Conservation (phyloP, 1,140 invertebrate species). For the Metopolophium dirhodum region DNA sequence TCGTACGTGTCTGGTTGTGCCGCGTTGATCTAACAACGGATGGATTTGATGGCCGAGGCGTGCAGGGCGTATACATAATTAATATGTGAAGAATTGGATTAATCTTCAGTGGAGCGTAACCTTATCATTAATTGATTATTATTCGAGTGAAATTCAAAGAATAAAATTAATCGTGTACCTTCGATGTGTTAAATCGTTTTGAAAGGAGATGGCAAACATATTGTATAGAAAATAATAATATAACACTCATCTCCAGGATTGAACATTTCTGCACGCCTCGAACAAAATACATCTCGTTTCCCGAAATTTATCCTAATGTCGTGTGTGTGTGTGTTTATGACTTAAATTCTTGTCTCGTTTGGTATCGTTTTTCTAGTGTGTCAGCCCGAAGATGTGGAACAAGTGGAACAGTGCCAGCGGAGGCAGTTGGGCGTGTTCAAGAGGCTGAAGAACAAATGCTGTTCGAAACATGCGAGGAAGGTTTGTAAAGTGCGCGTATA, state of each 20-base stretch:
- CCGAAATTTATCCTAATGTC: neutral
- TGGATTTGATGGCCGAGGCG: neutral
- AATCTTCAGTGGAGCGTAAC: neutral
- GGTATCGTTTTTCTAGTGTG: conserved; percentile 29
- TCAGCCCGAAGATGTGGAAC: conserved; percentile 46
- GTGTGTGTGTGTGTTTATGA: neutral
- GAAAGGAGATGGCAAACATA: no score
- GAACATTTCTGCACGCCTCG: neutral
- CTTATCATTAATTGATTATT: neutral
- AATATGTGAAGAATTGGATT: neutral
- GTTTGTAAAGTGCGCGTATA: neutral
- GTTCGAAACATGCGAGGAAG: conserved; percentile 56
- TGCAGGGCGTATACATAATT: neutral
- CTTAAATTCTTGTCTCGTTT: neutral
- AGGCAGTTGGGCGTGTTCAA: conserved; percentile 40
- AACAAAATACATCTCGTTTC: neutral
- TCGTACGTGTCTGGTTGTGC: neutral
- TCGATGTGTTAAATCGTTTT: neutral
- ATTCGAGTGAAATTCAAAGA: neutral
- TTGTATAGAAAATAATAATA: neutral
- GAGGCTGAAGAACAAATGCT: conserved; percentile 52
- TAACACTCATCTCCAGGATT: neutral
- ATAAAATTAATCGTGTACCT: neutral
- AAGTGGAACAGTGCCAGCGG: conserved; percentile 48
- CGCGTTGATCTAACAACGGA: neutral